These are phyloP conservation scores for Myathropa florea DNA, from an alignment of 2,888 invertebrate genomes.

Conservation along the genomic window DNA sequence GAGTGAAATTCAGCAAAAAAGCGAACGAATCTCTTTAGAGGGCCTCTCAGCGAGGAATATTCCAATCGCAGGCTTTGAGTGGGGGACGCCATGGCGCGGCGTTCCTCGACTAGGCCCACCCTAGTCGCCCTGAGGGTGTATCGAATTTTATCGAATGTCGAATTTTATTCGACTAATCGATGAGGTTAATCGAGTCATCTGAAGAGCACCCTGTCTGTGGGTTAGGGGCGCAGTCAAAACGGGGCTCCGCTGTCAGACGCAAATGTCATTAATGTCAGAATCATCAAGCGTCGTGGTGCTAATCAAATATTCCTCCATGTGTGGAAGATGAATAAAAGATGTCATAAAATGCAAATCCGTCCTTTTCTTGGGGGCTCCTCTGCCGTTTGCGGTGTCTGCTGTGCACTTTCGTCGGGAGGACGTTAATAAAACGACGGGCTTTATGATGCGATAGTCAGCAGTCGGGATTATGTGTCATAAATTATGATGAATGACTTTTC, in stretches of 20 bases:
- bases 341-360: constrained; percentile 34
- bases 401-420: background rate
- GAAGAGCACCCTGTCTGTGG: background rate
- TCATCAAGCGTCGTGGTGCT: background rate
- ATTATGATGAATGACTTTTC: constrained; percentile 18
- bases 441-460: constrained; percentile 1
- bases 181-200: background rate
- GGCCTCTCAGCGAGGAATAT: background rate
- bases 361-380: background rate
- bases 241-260: background rate
- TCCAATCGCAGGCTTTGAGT: too few relatives aligned
- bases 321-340: constrained; percentile 25
- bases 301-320: background rate
- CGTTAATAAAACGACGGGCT: constrained; percentile 27
- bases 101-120: background rate
- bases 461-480: constrained; percentile 23
- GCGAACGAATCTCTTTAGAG: background rate
- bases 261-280: background rate
- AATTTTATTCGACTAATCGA: constrained; percentile 11
- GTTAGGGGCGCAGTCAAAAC: background rate
- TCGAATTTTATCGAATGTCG: constrained; percentile 26
- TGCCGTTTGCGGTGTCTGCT: background rate
- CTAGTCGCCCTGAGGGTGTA: background rate
- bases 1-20: constrained; percentile 8
- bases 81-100: background rate